Conservation (phyloP, 2,113 vertebrate species). For the Petroica traversi region DNA sequence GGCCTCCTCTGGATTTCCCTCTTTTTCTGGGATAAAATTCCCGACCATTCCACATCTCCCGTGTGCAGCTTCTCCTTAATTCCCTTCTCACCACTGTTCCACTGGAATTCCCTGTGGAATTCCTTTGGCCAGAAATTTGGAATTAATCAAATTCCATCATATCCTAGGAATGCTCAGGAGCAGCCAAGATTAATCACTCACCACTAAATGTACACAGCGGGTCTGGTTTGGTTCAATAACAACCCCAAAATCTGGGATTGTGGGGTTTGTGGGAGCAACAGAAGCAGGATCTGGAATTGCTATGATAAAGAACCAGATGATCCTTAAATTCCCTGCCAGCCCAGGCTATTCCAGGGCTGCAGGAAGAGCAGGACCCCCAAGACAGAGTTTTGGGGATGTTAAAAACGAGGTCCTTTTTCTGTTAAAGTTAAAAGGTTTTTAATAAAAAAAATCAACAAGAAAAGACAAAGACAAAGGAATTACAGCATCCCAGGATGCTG, state of each 20-base stretch:
- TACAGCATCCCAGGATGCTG: no score
- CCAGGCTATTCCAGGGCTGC: not conserved
- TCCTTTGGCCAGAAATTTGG: not conserved
- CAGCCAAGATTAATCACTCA: accelerated
- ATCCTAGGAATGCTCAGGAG: not conserved
- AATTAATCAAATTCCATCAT: accelerated
- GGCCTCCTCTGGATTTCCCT: accelerated
- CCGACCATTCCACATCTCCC: accelerated
- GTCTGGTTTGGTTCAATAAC: not conserved
- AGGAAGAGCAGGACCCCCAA: not conserved
- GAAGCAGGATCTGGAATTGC: no score
- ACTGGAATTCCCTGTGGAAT: not conserved
- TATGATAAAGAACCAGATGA: accelerated
- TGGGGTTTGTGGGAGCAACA: no score
- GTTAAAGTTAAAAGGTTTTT: no score
- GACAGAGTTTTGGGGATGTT: not conserved
- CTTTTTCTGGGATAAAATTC: not conserved
- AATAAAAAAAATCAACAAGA: no score
- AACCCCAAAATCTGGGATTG: not conserved
- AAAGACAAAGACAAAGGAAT: no score
- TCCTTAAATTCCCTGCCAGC: not conserved
- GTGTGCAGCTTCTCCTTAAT: accelerated
- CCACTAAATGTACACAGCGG: accelerated
- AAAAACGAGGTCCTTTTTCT: no score
- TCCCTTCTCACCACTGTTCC: not conserved